Evolutionary conservation across 2,888 invertebrate genomes (phyloP).

Genomic region (Meiosimyza platycephala): DNA sequence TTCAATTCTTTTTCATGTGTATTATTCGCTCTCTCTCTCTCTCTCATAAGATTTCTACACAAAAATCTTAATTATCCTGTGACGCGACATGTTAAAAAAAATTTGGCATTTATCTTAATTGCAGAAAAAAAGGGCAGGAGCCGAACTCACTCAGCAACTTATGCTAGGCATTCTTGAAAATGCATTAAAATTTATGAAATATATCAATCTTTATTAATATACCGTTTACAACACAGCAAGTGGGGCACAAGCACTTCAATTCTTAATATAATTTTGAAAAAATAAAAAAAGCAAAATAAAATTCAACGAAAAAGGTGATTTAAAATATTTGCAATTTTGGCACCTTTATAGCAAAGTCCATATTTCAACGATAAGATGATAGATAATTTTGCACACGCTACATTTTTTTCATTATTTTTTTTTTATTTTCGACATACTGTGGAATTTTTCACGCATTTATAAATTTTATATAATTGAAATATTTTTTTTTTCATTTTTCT

Average conservation of each 20-base stretch:
- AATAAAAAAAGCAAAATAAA: constrained; percentile 40
- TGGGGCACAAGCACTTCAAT: constrained; percentile 59
- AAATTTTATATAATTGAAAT: constrained; percentile 14
- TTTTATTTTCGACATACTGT: neutral
- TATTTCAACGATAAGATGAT: constrained; percentile 19
- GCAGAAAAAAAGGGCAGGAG: too few species aligned
- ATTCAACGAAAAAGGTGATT: constrained; percentile 39
- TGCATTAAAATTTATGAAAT: too few species aligned
- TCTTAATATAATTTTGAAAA: constrained; percentile 39
- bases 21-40: constrained; percentile 21
- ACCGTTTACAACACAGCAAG: constrained; percentile 56
- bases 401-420: neutral
- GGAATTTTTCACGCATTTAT: neutral
- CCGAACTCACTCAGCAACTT: too few species aligned
- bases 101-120: constrained; percentile 4
- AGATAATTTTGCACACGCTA: constrained; percentile 28
- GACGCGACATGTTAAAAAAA: constrained; percentile 12
- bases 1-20: constrained; percentile 62
- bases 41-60: constrained; percentile 13
- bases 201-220: constrained; percentile 24
- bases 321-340: constrained; percentile 51
- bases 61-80: constrained; percentile 2
- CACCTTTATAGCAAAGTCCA: constrained; percentile 14
- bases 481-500: constrained; percentile 34
- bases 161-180: too few species aligned